Conservation (phyloP, 2,888 invertebrate genomes). For the Eudasyphora cyanicolor region DNA sequence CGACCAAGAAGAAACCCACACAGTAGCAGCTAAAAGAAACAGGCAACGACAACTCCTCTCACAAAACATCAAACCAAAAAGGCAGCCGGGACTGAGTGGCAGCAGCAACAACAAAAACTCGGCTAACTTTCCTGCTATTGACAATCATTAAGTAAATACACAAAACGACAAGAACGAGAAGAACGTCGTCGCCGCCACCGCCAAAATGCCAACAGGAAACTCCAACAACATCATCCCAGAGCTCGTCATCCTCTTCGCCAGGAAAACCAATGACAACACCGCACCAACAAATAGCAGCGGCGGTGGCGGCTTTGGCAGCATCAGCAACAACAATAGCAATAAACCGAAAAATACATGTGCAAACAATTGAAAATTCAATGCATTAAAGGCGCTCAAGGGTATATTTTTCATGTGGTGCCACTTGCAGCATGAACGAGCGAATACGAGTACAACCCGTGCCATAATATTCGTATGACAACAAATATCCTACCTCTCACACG, state of each 20-base stretch:
- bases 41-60: neutral
- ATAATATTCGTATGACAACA: neutral
- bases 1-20: too few relatives aligned
- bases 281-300: neutral
- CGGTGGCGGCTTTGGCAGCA: neutral
- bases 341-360: slow-evolving; percentile 40
- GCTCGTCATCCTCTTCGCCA: neutral
- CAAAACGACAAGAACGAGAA: neutral
- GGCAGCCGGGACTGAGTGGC: neutral
- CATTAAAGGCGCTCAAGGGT: slow-evolving; percentile 61
- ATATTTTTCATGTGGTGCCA: slow-evolving; percentile 58
- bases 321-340: slow-evolving; percentile 4
- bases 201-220: neutral
- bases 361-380: slow-evolving; percentile 62
- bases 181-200: neutral
- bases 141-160: slow-evolving; percentile 59
- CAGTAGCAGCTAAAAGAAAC: too few relatives aligned
- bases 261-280: neutral
- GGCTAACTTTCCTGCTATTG: slow-evolving; percentile 44
- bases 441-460: neutral
- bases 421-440: slow-evolving; percentile 49
- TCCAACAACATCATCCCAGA: neutral
- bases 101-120: slow-evolving; percentile 14
- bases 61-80: neutral
- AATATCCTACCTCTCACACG: neutral